These are phyloP conservation scores for Drosophila albomicans DNA, from an alignment of 1,140 invertebrate species.

Conservation along the genomic window DNA sequence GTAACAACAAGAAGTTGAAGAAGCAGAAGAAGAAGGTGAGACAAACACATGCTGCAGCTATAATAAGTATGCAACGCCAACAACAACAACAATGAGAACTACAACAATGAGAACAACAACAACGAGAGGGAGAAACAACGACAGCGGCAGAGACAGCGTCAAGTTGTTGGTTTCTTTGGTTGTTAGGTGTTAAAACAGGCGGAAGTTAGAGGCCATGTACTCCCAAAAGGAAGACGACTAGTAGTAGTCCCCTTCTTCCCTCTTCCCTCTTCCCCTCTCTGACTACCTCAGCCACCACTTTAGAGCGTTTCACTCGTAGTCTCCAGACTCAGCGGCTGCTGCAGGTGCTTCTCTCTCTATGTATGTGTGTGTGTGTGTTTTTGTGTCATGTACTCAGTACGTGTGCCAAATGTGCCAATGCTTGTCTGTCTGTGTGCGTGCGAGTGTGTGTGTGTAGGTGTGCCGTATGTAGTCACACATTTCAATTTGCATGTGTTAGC, in stretches of 20 bases:
- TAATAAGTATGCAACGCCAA: slow-evolving; percentile 69
- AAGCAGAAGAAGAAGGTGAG: slow-evolving; percentile 16
- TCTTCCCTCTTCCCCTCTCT: neutral
- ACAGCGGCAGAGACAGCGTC: slow-evolving; percentile 27
- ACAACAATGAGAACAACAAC: slow-evolving; percentile 27
- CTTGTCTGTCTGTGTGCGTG: slow-evolving; percentile 45
- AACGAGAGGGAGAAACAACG: neutral
- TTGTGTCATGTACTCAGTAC: slow-evolving; percentile 49
- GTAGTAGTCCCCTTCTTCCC: neutral
- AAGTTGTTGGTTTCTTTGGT: slow-evolving; percentile 68
- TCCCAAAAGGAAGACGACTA: slow-evolving; percentile 17
- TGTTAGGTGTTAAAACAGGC: slow-evolving; percentile 80
- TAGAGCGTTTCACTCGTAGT: neutral
- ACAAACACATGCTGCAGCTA: slow-evolving; percentile 76
- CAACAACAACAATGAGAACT: slow-evolving; percentile 37
- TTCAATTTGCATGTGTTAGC: slow-evolving; percentile 82
- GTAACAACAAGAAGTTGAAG: slow-evolving; percentile 1
- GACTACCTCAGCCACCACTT: neutral
- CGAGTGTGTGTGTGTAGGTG: slow-evolving; percentile 33
- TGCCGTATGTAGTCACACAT: slow-evolving; percentile 66
- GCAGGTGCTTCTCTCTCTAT: slow-evolving; percentile 27
- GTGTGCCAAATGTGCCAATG: slow-evolving; percentile 69
- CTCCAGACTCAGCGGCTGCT: slow-evolving; percentile 17
- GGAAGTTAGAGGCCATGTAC: slow-evolving; percentile 74
- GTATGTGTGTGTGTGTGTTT: slow-evolving; percentile 12